These are phyloP conservation scores for Phortica variegata DNA, from an alignment of 1,140 invertebrate genomes.

Conservation along the genomic window DNA sequence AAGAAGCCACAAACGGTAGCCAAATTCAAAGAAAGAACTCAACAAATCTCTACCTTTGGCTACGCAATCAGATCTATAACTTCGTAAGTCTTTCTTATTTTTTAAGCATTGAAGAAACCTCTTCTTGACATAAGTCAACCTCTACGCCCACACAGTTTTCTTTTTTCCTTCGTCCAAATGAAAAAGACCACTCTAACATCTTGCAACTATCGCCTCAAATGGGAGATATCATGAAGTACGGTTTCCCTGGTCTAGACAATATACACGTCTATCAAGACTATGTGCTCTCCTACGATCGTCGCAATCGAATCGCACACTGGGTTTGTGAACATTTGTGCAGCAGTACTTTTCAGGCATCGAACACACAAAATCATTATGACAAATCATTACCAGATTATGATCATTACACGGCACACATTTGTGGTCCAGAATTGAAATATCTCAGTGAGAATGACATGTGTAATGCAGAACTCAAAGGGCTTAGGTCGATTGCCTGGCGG, in stretches of 20 bases:
- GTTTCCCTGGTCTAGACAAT: constrained; percentile 88
- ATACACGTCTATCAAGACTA: constrained; percentile 86
- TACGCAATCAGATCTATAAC: constrained; percentile 3
- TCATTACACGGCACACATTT: constrained; percentile 80
- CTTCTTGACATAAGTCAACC: neutral
- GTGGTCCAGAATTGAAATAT: constrained; percentile 81
- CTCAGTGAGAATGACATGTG: constrained; percentile 74
- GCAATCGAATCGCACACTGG: constrained; percentile 89
- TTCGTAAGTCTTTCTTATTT: constrained; percentile 24
- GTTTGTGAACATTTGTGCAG: constrained; percentile 93
- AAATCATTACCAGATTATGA: constrained; percentile 68
- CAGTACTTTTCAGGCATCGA: constrained; percentile 49
- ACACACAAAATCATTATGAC: constrained; percentile 69
- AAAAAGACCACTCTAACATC: no score
- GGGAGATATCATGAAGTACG: constrained; percentile 85
- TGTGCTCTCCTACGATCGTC: constrained; percentile 89
- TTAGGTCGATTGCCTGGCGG: constrained; percentile 92
- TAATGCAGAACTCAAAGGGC: constrained; percentile 90
- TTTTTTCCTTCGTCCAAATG: no score
- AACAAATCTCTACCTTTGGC: neutral
- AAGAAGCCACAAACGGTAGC: neutral
- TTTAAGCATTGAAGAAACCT: neutral
- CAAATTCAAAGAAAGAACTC: neutral
- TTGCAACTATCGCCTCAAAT: constrained; percentile 35
- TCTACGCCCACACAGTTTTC: no score